These are phyloP conservation scores for Pyxicephalus adspersus DNA, from an alignment of 2,113 vertebrate genomes.

Conservation along the genomic window DNA sequence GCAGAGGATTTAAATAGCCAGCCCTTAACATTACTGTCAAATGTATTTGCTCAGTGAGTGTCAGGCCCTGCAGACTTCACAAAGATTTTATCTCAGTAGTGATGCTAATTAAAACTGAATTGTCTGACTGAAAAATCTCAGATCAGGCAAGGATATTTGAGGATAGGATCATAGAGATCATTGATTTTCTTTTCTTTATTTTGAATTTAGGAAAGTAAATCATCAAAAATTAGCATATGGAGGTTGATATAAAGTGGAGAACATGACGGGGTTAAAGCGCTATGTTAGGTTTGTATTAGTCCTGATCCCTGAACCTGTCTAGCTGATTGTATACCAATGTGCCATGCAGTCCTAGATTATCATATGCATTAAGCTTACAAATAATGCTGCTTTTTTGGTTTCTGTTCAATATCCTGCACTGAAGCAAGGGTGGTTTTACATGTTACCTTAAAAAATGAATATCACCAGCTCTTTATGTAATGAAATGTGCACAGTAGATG, in stretches of 20 bases:
- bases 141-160: constrained; percentile 11
- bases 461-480: too few relatives aligned
- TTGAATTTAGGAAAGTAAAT: constrained; percentile 2
- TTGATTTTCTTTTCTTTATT: not conserved
- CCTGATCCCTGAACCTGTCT: too few relatives aligned
- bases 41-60: constrained; percentile 35
- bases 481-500: too few relatives aligned
- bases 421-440: too few relatives aligned
- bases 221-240: not conserved
- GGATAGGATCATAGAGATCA: not conserved
- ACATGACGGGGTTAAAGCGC: too few relatives aligned
- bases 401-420: too few relatives aligned
- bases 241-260: not conserved
- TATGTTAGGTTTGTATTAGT: too few relatives aligned
- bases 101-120: constrained; percentile 51
- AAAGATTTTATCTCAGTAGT: constrained; percentile 32
- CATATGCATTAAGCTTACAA: too few relatives aligned
- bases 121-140: constrained; percentile 21
- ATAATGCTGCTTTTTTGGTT: too few relatives aligned
- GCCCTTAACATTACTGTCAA: constrained; percentile 31
- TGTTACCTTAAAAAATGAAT: too few relatives aligned
- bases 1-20: constrained; percentile 7
- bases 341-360: too few relatives aligned
- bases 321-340: too few relatives aligned
- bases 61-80: constrained; percentile 45